These are phyloP conservation scores for Takifugu flavidus DNA, from an alignment of 2,113 vertebrate genomes.

Conservation along the genomic window DNA sequence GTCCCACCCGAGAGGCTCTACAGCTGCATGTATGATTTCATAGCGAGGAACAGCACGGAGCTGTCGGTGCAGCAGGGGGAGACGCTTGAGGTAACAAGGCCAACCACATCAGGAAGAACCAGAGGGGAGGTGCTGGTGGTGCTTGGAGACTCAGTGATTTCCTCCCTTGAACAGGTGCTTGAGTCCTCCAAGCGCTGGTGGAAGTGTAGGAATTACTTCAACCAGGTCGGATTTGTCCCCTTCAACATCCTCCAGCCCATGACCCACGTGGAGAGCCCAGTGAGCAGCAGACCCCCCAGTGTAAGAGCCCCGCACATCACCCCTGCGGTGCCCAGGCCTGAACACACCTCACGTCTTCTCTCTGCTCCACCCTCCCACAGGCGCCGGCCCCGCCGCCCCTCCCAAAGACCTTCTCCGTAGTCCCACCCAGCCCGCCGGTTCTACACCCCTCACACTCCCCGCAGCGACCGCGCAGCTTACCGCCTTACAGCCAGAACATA, in stretches of 20 bases:
- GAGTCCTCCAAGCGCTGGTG: conserved; percentile 83
- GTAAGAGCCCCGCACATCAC: conserved; percentile 45
- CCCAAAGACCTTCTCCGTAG: conserved; percentile 24
- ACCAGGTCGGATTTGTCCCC: conserved; percentile 80
- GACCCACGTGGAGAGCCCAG: conserved; percentile 61
- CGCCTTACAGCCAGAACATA: conserved; percentile 38
- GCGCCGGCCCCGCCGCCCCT: conserved; percentile 43
- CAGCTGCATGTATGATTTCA: conserved; percentile 84
- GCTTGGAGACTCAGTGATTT: neutral
- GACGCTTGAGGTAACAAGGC: conserved; percentile 74
- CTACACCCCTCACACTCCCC: conserved; percentile 14
- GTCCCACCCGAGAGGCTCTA: conserved; percentile 60
- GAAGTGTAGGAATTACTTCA: conserved; percentile 78
- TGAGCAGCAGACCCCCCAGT: conserved; percentile 33
- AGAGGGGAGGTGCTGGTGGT: neutral
- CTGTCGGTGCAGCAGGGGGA: conserved; percentile 83
- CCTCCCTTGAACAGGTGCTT: conserved; percentile 64
- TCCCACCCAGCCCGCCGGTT: conserved; percentile 36
- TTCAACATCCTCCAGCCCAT: conserved; percentile 79
- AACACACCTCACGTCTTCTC: conserved; percentile 4
- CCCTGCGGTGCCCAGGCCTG: neutral
- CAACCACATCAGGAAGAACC: neutral
- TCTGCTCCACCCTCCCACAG: conserved; percentile 36
- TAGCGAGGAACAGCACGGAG: conserved; percentile 86
- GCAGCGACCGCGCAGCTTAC: conserved; percentile 55